A percentile compares a stretch with the other conserved stretches of the same genome.
phyloP scores from a whole-genome alignment of 2,113 vertebrate species.

The Ictidomys tridecemlineatus region DNA sequence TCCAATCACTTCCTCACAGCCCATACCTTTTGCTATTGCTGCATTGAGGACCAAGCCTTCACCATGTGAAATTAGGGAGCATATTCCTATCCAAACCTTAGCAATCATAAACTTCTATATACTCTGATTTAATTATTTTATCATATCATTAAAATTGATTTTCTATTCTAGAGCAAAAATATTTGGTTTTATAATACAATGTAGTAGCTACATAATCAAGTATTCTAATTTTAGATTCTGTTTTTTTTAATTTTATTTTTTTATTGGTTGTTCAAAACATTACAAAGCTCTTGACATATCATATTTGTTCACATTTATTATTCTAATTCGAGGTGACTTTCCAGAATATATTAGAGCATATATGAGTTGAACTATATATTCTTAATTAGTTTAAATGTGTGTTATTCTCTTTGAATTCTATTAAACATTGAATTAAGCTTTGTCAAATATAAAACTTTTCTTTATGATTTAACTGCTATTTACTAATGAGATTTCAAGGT shows the following conservation, averaged over 20 bases:
- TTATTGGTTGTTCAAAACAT: too few species aligned
- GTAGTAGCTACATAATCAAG: neutral
- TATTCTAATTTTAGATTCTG: neutral
- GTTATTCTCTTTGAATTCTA: neutral
- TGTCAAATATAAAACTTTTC: neutral
- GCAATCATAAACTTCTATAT: neutral
- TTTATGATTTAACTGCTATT: neutral
- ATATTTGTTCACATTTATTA: neutral
- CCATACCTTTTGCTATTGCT: neutral
- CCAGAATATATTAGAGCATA: neutral
- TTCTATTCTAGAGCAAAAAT: neutral
- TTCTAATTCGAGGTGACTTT: neutral
- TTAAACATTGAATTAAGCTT: neutral
- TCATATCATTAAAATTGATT: neutral
- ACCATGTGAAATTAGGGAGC: neutral
- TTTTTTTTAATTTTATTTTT: too few species aligned
- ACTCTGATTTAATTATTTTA: neutral
- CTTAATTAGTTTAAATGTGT: neutral
- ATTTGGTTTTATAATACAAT: neutral
- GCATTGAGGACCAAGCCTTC: neutral
- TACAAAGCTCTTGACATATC: too few species aligned
- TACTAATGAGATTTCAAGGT: neutral
- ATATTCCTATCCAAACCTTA: neutral
- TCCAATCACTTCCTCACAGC: neutral
- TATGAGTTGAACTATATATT: neutral